Percentiles rank a stretch among this genome's conserved stretches.
These are phyloP conservation scores for Polietes domitor DNA, from an alignment of 2,888 invertebrate species.

Conservation along the genomic window DNA sequence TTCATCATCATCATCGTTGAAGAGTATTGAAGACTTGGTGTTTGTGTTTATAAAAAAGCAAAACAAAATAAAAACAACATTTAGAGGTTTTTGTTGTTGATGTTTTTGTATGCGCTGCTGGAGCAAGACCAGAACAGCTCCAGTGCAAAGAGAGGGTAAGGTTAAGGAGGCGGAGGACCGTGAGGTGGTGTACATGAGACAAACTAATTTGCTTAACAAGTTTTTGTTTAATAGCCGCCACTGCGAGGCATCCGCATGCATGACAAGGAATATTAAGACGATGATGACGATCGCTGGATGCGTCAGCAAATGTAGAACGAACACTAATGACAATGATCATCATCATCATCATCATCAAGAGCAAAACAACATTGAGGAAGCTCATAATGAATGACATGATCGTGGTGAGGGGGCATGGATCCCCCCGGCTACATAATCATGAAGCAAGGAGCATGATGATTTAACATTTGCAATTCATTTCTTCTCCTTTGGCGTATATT, in stretches of 20 bases:
- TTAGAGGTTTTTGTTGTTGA: conserved; percentile 8
- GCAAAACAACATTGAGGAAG: too few species aligned
- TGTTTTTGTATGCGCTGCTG: neutral
- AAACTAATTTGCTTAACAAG: conserved; percentile 54
- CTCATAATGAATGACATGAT: too few species aligned
- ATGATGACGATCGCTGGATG: neutral
- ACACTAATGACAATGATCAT: neutral
- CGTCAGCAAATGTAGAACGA: neutral
- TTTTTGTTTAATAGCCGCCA: neutral
- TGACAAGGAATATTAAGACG: neutral
- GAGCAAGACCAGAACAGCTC: too few species aligned
- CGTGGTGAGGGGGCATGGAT: too few species aligned
- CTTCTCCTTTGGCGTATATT: too few species aligned
- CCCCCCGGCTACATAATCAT: too few species aligned
- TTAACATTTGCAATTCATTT: too few species aligned
- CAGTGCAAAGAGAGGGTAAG: too few species aligned
- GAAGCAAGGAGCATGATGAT: too few species aligned
- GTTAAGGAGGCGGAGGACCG: neutral
- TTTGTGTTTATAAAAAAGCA: neutral
- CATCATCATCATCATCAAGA: too few species aligned
- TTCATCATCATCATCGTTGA: too few species aligned
- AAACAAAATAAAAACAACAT: conserved; percentile 7
- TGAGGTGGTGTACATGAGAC: conserved; percentile 3
- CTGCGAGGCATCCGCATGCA: neutral
- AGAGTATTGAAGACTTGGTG: too few species aligned